Base-by-base conservation (phyloP, 2,113 vertebrate species). In the Neotoma lepida region DNA sequence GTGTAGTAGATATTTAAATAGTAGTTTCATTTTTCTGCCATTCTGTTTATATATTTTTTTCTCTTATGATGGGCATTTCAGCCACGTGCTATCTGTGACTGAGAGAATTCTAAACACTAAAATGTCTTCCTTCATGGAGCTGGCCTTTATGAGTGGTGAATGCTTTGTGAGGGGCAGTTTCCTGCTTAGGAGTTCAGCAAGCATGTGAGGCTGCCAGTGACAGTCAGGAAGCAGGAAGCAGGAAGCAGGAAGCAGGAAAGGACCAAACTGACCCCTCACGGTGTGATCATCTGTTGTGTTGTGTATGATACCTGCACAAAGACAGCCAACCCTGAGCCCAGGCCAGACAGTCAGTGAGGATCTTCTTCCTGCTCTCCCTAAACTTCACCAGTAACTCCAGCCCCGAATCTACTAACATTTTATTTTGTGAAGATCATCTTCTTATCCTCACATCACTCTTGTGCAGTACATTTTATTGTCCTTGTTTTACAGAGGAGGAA, bases 21-120 rank as follows among this genome's bases (percentile, higher is more conserved):
- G 14, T 61, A 90, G 17, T 78, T 63, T 91, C 64, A 26, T 91
- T 89, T 93, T 89, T 14, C 3, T 80, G 68, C 6, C 3, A 54
- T 46, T 82, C 28, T 77, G 2, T 91, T 89, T 93, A 33, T 71
- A 91, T 30, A 84, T 51, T 54, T 88, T 88, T 96, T 22, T 49
- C 24, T 91, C 26, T 39, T 35, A 20, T 56, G 18, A 54, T 74
- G 28, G 63, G 3, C 33, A 80, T 66, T 78, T 73, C 61, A 87
- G 41, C 88, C 80, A 64, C 2, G 33, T 61, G 61, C 46, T 90
- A 10, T 51, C 5, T 80, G 30, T 44, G 70, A 39, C 0, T 26
- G 88, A 95, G 80, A 87, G 28, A 66, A 84, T 94, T 94, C 92
- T 90, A 85, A 85, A 91, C 13, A 58, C 9, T 78, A 84, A 49